A percentile compares a stretch with the other conserved stretches of the same genome.
Evolutionary conservation across 2,113 vertebrate genomes (phyloP).

Genomic region (Taxidea taxus): DNA sequence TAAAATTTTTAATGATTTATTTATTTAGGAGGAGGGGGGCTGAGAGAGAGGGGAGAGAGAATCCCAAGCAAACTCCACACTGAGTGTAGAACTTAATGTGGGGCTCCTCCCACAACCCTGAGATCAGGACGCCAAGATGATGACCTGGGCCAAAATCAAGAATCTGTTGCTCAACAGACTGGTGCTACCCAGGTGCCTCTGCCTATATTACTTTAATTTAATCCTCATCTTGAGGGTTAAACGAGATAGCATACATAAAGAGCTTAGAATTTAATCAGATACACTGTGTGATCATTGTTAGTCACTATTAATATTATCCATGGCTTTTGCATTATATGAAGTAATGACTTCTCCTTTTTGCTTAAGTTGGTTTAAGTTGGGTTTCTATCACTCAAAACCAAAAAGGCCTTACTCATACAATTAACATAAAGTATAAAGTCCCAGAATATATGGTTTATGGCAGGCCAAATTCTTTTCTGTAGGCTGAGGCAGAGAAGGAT

Average conservation of each 20-base stretch:
- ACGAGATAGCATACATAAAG: neutral
- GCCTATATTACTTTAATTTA: neutral
- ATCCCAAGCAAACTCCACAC: neutral
- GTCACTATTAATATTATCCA: neutral
- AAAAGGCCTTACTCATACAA: constrained; percentile 27
- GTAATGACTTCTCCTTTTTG: neutral
- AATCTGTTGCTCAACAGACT: neutral
- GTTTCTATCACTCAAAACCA: constrained; percentile 1
- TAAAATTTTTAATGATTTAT: neutral
- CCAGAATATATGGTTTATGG: neutral
- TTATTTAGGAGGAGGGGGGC: neutral
- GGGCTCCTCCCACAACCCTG: neutral
- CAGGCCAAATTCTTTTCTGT: neutral
- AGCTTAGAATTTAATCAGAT: neutral
- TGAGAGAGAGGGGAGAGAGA: neutral
- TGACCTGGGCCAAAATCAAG: neutral
- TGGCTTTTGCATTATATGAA: neutral
- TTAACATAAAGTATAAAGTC: constrained; percentile 32
- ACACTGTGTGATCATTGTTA: neutral
- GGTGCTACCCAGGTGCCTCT: neutral
- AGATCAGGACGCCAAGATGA: neutral
- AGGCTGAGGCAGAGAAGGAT: neutral
- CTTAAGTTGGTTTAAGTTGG: neutral
- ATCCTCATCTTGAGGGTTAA: neutral
- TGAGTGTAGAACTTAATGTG: neutral